These are phyloP conservation scores for Gordius sp. DNA, from an alignment of 2,888 invertebrate genomes.

Conservation along the genomic window DNA sequence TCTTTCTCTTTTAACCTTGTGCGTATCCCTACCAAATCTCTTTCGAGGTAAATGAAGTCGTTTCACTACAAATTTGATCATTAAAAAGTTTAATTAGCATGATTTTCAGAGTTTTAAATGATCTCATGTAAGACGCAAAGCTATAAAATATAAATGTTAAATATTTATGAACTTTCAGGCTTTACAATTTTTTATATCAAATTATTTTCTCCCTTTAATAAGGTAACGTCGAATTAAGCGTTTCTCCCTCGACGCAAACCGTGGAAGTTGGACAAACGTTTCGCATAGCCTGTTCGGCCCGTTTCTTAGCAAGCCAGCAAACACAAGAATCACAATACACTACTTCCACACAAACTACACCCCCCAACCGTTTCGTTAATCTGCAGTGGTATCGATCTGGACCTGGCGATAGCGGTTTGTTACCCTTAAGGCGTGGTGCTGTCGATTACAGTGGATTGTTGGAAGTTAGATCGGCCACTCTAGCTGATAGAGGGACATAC, in stretches of 20 bases:
- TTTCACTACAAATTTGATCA: no score
- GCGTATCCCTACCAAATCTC: no score
- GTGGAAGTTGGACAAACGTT: slow-evolving; percentile 3
- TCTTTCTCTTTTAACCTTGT: no score
- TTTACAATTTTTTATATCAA: background rate
- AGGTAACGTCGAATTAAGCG: slow-evolving; percentile 3
- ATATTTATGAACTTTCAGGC: background rate
- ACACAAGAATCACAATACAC: no score
- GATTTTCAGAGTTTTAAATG: no score
- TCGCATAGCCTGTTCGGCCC: slow-evolving; percentile 5
- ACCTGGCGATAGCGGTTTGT: background rate
- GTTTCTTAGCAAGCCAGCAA: no score
- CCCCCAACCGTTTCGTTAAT: no score
- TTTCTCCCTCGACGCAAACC: slow-evolving; percentile 1
- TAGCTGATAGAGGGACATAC: background rate
- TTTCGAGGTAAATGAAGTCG: no score
- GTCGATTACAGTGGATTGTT: background rate
- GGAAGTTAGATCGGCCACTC: background rate
- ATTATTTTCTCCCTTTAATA: background rate
- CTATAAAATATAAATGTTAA: background rate
- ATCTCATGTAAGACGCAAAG: no score
- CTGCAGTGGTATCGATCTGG: background rate
- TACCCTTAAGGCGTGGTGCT: background rate
- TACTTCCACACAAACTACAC: no score
- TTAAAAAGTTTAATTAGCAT: no score